A percentile compares a stretch with the other conserved stretches of the same genome.
These are phyloP conservation scores for Gryllus bimaculatus DNA, from an alignment of 1,140 invertebrate genomes.

Conservation along the genomic window DNA sequence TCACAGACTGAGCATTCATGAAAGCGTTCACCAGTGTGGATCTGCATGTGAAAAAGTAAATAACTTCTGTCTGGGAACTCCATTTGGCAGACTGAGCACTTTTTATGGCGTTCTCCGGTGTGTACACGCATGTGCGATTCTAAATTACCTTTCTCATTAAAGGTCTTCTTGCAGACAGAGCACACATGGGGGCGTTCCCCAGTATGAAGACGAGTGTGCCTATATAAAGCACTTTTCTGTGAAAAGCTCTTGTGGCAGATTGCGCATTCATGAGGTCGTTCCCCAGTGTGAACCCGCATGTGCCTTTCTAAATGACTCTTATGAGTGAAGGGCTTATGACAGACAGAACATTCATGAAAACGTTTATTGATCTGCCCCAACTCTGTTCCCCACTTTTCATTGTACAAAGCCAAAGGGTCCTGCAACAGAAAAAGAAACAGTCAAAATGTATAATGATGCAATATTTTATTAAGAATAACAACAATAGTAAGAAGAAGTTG, in stretches of 20 bases:
- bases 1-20: slow-evolving; percentile 16
- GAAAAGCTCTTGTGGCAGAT: slow-evolving; percentile 7
- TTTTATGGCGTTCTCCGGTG: slow-evolving; percentile 24
- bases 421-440: too few relatives aligned
- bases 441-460: too few relatives aligned
- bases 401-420: too few relatives aligned
- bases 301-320: slow-evolving; percentile 13
- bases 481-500: too few relatives aligned
- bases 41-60: background rate
- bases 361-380: too few relatives aligned
- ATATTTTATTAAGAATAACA: too few relatives aligned
- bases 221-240: background rate
- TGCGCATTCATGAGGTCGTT: slow-evolving; percentile 7
- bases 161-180: slow-evolving; percentile 23
- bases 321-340: slow-evolving; percentile 11
- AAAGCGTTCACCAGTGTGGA: slow-evolving; percentile 6
- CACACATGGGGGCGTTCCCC: slow-evolving; percentile 24
- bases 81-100: slow-evolving; percentile 1
- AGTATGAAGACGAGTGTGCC: slow-evolving; percentile 3
- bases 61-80: too few relatives aligned
- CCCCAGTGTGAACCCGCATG: slow-evolving; percentile 10
- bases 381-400: too few relatives aligned
- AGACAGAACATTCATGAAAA: slow-evolving; percentile 8
- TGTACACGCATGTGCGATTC: slow-evolving; percentile 25
- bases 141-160: slow-evolving; percentile 25